Conservation (phyloP, 2,888 invertebrate genomes). For the Rhagonycha lutea region DNA sequence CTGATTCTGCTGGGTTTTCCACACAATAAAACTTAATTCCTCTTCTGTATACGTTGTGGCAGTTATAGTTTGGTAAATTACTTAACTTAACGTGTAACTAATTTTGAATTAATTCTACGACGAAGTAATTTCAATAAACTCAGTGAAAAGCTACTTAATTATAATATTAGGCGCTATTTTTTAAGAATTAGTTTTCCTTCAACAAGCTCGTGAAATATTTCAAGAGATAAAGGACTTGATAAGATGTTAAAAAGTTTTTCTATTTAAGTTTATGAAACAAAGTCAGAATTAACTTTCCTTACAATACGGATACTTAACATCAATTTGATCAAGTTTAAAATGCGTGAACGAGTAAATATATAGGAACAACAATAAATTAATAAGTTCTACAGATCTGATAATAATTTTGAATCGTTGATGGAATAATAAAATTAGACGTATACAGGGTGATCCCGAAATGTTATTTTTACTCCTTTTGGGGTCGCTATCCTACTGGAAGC, state of each 20-base stretch:
- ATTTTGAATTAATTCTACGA: not conserved
- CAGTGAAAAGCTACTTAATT: not conserved
- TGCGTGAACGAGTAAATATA: not conserved
- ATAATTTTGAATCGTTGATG: too few species aligned
- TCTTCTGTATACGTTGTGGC: constrained; percentile 37
- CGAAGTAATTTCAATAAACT: not conserved
- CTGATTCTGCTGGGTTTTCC: constrained; percentile 41
- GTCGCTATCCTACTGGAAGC: too few species aligned
- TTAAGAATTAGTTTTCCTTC: not conserved
- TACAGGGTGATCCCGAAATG: not conserved
- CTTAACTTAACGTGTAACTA: constrained; percentile 31
- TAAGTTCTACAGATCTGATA: not conserved
- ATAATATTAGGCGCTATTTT: not conserved
- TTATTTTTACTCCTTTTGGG: too few species aligned
- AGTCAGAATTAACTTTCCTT: not conserved
- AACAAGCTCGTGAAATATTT: not conserved
- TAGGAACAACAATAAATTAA: not conserved
- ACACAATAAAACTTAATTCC: constrained; percentile 43
- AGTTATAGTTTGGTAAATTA: constrained; percentile 33
- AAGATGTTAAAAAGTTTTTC: not conserved
- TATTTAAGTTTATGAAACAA: not conserved
- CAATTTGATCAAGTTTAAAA: not conserved
- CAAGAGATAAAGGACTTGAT: not conserved
- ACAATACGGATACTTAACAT: not conserved
- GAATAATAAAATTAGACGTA: too few species aligned